A percentile compares a stretch with the other conserved stretches of the same genome.
Evolutionary conservation across 2,797 vertebrate species (phyloP).

Genomic region (Enteromius argenteus): DNA sequence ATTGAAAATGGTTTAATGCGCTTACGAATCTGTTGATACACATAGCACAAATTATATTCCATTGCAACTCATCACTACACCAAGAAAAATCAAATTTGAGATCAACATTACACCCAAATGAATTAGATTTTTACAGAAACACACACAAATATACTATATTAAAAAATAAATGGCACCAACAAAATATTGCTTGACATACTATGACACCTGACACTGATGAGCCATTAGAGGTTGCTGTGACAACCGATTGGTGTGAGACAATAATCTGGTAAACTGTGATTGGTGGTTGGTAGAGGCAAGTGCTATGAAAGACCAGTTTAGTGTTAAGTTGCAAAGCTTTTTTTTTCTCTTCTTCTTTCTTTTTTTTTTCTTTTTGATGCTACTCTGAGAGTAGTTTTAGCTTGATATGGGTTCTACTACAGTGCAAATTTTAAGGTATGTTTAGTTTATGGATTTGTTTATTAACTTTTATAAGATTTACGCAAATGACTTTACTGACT

Average conservation of each 20-base stretch:
- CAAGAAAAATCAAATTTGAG: not conserved
- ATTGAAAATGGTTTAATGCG: not conserved
- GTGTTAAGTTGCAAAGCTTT: fast-evolving
- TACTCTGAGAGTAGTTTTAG: not conserved
- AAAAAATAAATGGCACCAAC: not conserved
- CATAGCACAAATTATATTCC: not conserved
- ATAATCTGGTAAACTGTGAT: not conserved
- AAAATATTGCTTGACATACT: not conserved
- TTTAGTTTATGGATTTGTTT: not conserved
- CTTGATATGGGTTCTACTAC: not conserved
- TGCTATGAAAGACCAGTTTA: not conserved
- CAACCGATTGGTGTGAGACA: not conserved
- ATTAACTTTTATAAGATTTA: not conserved
- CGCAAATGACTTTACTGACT: not conserved
- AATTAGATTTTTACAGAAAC: not conserved
- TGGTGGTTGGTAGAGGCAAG: not conserved
- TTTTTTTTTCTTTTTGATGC: not conserved
- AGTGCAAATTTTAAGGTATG: not conserved
- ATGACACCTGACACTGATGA: constrained; percentile 14
- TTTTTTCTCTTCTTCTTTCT: not conserved
- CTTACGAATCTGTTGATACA: not conserved
- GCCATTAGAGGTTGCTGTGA: not conserved
- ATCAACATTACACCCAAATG: not conserved
- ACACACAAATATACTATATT: not conserved
- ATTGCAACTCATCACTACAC: not conserved